Evolutionary conservation across 92 coral and sea anemone genomes (phyloP).

Genomic region (Parazoanthus atlanticus): DNA sequence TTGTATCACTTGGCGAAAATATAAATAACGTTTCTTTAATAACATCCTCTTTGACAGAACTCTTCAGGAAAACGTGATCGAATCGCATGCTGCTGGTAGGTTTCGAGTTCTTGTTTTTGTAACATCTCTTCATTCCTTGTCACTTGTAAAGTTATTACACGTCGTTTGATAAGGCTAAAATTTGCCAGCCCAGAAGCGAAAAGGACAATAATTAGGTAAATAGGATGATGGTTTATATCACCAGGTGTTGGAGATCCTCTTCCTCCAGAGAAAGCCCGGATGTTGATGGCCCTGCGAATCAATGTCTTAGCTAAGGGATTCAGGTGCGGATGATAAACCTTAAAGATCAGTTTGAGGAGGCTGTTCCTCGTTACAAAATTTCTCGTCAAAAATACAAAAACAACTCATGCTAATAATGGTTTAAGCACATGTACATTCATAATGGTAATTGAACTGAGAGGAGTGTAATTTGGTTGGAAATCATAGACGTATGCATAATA

Average conservation of each 20-base stretch:
- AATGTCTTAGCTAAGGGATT: constrained; percentile 92
- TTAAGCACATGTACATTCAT: no score
- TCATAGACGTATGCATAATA: no score
- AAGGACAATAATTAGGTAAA: neutral
- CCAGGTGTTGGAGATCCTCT: constrained; percentile 86
- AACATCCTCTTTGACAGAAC: constrained; percentile 47
- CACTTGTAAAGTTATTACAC: neutral
- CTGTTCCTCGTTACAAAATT: no score
- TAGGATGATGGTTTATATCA: neutral
- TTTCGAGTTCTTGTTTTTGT: neutral
- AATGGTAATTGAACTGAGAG: no score
- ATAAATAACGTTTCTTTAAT: neutral
- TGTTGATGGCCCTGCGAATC: constrained; percentile 90
- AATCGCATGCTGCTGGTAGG: constrained; percentile 91
- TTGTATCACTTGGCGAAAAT: no score
- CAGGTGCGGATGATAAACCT: constrained; percentile 60
- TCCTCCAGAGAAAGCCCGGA: constrained; percentile 78
- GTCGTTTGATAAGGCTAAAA: neutral
- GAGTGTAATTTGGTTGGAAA: no score
- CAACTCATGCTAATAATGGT: no score
- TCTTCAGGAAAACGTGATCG: constrained; percentile 81
- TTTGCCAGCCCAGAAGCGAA: neutral
- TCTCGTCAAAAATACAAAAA: no score
- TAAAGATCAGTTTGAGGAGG: no score
- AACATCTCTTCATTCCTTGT: neutral